Conservation (phyloP, 92 coral and sea anemone genomes). For the Epizoanthus stellaris region DNA sequence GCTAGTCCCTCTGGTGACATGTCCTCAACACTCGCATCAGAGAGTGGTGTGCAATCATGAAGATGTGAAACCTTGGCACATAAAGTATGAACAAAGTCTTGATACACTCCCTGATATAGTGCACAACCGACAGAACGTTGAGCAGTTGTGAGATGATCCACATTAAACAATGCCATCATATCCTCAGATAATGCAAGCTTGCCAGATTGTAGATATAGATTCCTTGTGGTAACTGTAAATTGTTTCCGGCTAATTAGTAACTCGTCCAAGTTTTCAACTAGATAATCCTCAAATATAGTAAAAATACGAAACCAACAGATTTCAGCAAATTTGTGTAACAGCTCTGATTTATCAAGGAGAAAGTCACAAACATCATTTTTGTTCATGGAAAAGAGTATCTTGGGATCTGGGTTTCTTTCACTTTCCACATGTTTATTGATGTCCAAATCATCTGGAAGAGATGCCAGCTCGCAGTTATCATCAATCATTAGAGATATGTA, state of each 20-base stretch:
- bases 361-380: neutral
- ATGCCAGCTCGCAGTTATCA: neutral
- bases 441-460: neutral
- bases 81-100: too few species aligned
- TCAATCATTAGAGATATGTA: slow-evolving; percentile 2
- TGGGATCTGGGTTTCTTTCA: neutral
- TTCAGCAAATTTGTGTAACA: neutral
- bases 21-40: too few species aligned
- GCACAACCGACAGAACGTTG: too few species aligned
- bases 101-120: too few species aligned
- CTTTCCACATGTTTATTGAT: neutral
- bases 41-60: too few species aligned
- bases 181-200: neutral
- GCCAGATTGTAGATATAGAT: neutral
- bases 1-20: too few species aligned
- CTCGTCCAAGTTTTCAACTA: neutral
- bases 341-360: neutral
- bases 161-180: neutral
- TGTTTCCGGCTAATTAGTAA: neutral
- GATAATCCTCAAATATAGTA: neutral
- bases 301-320: neutral
- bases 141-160: neutral
- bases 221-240: neutral
- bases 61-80: too few species aligned
- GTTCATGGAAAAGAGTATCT: neutral